Evolutionary conservation across 2,113 vertebrate genomes (phyloP), one percentile per base, ranked within the genome.

Genomic region (Ifrita kowaldi): DNA sequence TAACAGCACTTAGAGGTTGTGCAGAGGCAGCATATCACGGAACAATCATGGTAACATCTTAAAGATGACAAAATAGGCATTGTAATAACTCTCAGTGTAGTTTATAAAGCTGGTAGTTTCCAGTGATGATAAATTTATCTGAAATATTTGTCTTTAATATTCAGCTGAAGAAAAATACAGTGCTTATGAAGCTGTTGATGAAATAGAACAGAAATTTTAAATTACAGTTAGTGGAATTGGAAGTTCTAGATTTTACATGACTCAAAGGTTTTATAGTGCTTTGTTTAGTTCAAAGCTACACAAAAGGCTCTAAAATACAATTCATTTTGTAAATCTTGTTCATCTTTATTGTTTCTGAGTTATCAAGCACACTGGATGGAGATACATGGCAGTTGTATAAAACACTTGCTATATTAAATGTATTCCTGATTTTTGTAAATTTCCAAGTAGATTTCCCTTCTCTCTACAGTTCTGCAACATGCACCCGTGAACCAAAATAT

Each of bases 1-100:
- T 96, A 93, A 57, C 71, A 95, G 90, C 92, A 91, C 56, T 79
- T 87, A 18, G 32, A 92, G 93, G 76, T 90, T 80, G 94, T 94
- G 82, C 84, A 95, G 92, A 95, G 95, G 65, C 90, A 62, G 64
- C 69, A 7, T 73, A 42, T 64, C 41, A 20, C 10, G 21, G 82
- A 94, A 62, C 41, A 49, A 32, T 57, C 44, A 39, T 16, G 59
- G 59, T 90, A 39, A 76, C 41, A 30, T 42, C 33, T 49, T 64
- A 52, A 71, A 69, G 60, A 23, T 78, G 74, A 68, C 74, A 74
- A 85, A 81, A 44, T 30, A 59, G 62, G 65, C 77, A 26, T 65
- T 92, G 57, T 76, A 44, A 18, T 82, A 74, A 50, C 37, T 90
- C 76, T 93, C 30, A 80, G 44, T 24, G 63, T 55, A 77, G 68